Conservation (phyloP, 2,888 invertebrate genomes). For the Xiphydria camelus region DNA sequence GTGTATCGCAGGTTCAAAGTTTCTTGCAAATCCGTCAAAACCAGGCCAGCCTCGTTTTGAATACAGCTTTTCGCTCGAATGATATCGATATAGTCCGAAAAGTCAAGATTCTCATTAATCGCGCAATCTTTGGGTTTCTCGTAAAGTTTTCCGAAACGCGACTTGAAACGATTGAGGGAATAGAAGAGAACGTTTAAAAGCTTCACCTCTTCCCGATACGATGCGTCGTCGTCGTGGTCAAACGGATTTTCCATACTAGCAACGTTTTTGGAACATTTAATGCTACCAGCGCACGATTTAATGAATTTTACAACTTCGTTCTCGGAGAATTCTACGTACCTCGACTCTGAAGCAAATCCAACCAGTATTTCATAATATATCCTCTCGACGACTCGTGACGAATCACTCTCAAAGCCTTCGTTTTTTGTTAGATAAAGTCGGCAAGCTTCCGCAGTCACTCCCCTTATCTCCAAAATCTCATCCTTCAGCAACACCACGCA, state of each 20-base stretch:
- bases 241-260: constrained; percentile 59
- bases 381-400: constrained; percentile 6
- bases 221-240: constrained; percentile 60
- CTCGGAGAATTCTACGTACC: constrained; percentile 6
- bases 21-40: constrained; percentile 23
- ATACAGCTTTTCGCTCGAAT: constrained; percentile 24
- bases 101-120: too few relatives aligned
- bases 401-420: constrained; percentile 1
- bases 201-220: constrained; percentile 59
- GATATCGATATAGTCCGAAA: constrained; percentile 5
- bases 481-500: constrained; percentile 62
- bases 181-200: constrained; percentile 31
- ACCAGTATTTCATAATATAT: constrained; percentile 12
- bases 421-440: constrained; percentile 4
- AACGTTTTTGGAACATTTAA: constrained; percentile 11
- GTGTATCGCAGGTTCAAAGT: constrained; percentile 30
- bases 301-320: constrained; percentile 5
- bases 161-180: background rate
- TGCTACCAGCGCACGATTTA: background rate
- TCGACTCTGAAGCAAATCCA: too few relatives aligned
- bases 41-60: constrained; percentile 20
- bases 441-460: constrained; percentile 48
- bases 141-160: too few relatives aligned
- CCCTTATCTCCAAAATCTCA: constrained; percentile 62
- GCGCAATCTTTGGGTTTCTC: too few relatives aligned